Evolutionary conservation across 2,888 invertebrate species (phyloP), one percentile per base, ranked within the genome.

Genomic region (Philaethria dido): DNA sequence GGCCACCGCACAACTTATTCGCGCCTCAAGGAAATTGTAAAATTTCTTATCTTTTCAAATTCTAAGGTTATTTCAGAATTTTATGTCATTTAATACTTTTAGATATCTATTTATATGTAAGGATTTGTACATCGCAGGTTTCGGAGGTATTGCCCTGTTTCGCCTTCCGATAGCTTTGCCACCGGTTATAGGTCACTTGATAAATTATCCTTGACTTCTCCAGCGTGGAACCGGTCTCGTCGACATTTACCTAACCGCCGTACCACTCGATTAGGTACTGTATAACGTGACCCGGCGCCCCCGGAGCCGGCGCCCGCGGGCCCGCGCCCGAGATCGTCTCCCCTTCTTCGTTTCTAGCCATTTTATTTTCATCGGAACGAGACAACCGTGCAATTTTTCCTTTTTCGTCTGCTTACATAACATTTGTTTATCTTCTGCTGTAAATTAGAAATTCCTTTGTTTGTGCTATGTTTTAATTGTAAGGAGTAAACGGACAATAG

Each of bases 371-470:
- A 74, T 76, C 75, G 76, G 76, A 79, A 78, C 78, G 82, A 79
- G 79, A 82, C 84, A 80, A 82, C 79, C 79, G 79, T 81, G 77
- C 74, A 69, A 74, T 77, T 81, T 81, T 82, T 84, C 84, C 85
- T 84, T 84, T 82, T 82, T 73, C 80, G 83, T 85, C 85, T 80
- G 83, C 80, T 77, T 82, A 82, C 81, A 79, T 80, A 81, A 83
- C 85, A 82, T 86, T 88, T 87, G 86, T 86, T 86, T 87, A 85
- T 86, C 83, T 84, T 84, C 80, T 76, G 82, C 82, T 86, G 80
- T 78, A 82, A 87, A 88, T 89, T 88, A 88, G 84, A 88, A 87
- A 89, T 88, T 88, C 88, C 84, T 88, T 88, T 88, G 88, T 88
- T 81, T 82, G 76, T 70, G 76, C 78, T 78, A 80, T 84, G 81